A percentile compares a stretch with the other conserved stretches of the same genome.
Evolutionary conservation across 1,140 invertebrate genomes (phyloP).

Genomic region (Subanguina moxae): DNA sequence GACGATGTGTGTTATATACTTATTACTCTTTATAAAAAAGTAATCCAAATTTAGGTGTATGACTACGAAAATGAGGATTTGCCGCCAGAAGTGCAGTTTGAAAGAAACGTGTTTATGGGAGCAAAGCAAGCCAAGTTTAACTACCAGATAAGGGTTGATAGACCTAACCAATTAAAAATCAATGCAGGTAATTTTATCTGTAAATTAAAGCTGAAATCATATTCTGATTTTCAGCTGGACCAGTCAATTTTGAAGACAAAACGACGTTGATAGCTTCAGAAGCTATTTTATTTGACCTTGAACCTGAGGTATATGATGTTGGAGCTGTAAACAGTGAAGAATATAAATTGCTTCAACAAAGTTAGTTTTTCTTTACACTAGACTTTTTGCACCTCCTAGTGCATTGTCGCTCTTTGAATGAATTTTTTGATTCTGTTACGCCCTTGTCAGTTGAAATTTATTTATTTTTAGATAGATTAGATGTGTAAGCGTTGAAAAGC

Average conservation of each 20-base stretch:
- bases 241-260: slow-evolving; percentile 9
- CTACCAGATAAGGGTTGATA: slow-evolving; percentile 8
- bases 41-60: background rate
- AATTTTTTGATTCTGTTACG: no score
- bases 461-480: no score
- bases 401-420: no score
- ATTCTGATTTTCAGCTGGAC: background rate
- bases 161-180: slow-evolving; percentile 15
- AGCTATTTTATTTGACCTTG: slow-evolving; percentile 10
- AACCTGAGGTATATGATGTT: slow-evolving; percentile 1
- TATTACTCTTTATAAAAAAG: background rate
- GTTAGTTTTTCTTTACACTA: background rate
- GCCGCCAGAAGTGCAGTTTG: slow-evolving; percentile 40
- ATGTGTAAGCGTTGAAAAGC: no score
- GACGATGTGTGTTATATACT: no score
- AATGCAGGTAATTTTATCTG: slow-evolving; percentile 6
- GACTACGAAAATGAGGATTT: slow-evolving; percentile 30
- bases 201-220: no score
- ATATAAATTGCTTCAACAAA: background rate
- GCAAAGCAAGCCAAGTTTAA: slow-evolving; percentile 22
- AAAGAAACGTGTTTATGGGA: slow-evolving; percentile 34
- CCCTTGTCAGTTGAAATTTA: no score
- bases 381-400: no score
- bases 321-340: background rate
- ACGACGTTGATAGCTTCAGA: slow-evolving; percentile 10